These are phyloP conservation scores for Miniopterus natalensis DNA, from an alignment of 2,113 vertebrate genomes.

Conservation along the genomic window DNA sequence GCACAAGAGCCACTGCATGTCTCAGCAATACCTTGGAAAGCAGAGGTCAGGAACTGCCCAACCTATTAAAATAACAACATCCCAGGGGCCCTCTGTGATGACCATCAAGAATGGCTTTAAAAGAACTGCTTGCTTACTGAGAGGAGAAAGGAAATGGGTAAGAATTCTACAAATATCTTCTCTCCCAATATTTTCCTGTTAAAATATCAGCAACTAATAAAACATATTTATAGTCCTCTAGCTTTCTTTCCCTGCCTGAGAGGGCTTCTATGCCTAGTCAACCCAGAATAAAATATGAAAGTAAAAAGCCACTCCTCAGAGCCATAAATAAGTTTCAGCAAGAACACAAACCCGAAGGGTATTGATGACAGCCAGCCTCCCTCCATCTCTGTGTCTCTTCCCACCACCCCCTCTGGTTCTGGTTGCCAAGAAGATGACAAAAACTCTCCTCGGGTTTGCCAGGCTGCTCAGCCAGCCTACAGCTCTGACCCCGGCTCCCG, in stretches of 20 bases:
- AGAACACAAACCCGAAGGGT: conserved; percentile 12
- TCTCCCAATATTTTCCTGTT: neutral
- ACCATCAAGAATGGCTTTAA: neutral
- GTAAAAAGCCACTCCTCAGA: conserved; percentile 34
- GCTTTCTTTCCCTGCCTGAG: neutral
- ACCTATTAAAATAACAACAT: neutral
- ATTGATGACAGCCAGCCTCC: neutral
- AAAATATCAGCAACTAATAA: conserved; percentile 49
- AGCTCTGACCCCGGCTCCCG: neutral
- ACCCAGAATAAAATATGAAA: conserved; percentile 62
- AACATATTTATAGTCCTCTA: neutral
- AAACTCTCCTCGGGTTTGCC: neutral
- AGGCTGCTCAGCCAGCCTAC: neutral
- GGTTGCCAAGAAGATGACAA: conserved; percentile 21
- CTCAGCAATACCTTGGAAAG: neutral
- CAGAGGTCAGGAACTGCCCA: neutral
- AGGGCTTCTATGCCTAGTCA: conserved; percentile 24
- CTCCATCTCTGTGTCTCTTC: neutral
- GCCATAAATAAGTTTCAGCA: conserved; percentile 52
- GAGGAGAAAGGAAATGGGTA: neutral
- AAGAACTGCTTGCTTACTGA: neutral
- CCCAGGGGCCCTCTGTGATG: neutral
- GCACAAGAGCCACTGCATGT: neutral
- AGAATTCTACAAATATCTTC: neutral
- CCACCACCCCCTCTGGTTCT: neutral